These are phyloP conservation scores for Thamnophis sirtalis DNA, from an alignment of 2,113 vertebrate species.

Conservation along the genomic window DNA sequence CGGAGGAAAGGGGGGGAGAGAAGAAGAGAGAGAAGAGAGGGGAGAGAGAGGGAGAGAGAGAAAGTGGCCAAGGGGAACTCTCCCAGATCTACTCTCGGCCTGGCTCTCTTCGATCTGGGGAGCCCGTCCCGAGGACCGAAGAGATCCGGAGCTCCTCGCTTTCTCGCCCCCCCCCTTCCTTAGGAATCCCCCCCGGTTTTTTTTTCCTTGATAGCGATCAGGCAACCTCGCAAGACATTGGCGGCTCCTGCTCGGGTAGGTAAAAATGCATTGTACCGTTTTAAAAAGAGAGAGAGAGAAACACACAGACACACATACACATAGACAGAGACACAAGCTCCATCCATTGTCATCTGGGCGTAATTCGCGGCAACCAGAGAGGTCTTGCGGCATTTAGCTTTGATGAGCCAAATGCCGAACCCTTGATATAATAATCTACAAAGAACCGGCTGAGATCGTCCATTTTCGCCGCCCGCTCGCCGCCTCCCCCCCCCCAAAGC, in stretches of 20 bases:
- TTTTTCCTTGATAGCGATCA: conserved; percentile 82
- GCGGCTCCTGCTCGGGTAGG: conserved; percentile 83
- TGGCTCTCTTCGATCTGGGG: conserved; percentile 79
- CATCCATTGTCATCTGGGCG: conserved; percentile 91
- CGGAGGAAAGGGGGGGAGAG: too few species aligned
- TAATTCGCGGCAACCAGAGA: conserved; percentile 87
- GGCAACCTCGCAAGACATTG: conserved; percentile 84
- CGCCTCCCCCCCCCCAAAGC: conserved; percentile 5
- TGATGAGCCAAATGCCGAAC: conserved; percentile 84
- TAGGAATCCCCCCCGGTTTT: neutral
- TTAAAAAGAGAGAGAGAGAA: conserved; percentile 56
- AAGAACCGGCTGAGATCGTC: conserved; percentile 82
- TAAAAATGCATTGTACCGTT: conserved; percentile 93
- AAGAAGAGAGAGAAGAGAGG: too few species aligned
- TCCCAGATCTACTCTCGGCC: conserved; percentile 80
- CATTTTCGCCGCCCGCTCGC: conserved; percentile 66
- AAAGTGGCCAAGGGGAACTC: conserved; percentile 81
- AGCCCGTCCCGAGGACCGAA: conserved; percentile 75
- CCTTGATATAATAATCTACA: conserved; percentile 84
- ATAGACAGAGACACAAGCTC: conserved; percentile 24
- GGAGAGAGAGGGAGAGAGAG: neutral
- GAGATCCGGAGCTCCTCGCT: neutral
- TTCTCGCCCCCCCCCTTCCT: neutral
- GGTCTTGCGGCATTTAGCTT: conserved; percentile 95
- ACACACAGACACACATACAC: neutral